Percentiles rank a stretch among this genome's conserved stretches.
These are phyloP conservation scores for Reticulitermes speratus DNA, from an alignment of 1,140 invertebrate genomes.

Conservation along the genomic window DNA sequence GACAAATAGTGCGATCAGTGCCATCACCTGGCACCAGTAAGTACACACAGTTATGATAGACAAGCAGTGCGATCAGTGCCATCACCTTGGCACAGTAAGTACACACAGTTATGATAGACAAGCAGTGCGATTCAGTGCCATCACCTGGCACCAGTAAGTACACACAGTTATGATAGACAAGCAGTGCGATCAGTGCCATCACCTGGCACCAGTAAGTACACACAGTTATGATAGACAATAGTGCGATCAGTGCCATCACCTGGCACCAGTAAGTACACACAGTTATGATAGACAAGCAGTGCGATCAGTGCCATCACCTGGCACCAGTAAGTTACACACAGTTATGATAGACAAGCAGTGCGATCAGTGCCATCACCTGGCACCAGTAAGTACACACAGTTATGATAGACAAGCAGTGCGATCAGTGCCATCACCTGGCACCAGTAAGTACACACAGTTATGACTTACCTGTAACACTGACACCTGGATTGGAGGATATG, in stretches of 20 bases:
- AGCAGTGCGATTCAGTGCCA: conserved; percentile 54
- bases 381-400: conserved; percentile 56
- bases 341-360: conserved; percentile 47
- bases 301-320: no score
- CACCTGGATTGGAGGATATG: no score
- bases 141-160: conserved; percentile 67
- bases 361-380: conserved; percentile 62
- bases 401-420: conserved; percentile 44
- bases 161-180: no score
- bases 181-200: no score
- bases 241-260: no score
- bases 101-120: conserved; percentile 33
- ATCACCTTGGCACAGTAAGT: conserved; percentile 69
- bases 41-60: conserved; percentile 34
- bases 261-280: no score
- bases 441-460: conserved; percentile 49
- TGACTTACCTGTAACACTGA: no score
- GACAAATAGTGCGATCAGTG: conserved; percentile 53
- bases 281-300: no score
- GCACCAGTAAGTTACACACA: no score
- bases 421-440: conserved; percentile 67
- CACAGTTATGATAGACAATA: no score
- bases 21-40: conserved; percentile 68
- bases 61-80: conserved; percentile 53
- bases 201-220: no score